Percentiles rank a stretch among this genome's conserved stretches.
Conservation (phyloP, 2,888 invertebrate genomes). For the Pseudoips prasinana region DNA sequence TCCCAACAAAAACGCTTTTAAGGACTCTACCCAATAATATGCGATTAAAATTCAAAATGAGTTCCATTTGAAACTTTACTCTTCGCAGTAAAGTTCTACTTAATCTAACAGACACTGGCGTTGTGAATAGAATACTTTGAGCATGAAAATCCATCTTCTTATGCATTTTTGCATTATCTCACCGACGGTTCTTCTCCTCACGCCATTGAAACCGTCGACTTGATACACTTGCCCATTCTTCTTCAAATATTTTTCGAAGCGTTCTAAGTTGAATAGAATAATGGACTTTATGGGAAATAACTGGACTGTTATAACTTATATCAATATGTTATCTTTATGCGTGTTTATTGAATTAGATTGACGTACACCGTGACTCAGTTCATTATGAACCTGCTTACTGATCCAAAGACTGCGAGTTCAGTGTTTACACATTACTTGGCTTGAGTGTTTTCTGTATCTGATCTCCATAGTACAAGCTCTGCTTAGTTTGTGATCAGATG, state of each 20-base stretch:
- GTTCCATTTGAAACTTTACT: constrained; percentile 29
- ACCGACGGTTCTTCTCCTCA: constrained; percentile 14
- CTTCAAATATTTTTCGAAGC: constrained; percentile 13
- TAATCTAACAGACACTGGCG: constrained; percentile 36
- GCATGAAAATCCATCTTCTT: constrained; percentile 38
- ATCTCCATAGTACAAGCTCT: no score
- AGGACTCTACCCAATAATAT: constrained; percentile 23
- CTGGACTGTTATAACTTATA: no score
- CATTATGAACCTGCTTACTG: no score
- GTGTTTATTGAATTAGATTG: no score
- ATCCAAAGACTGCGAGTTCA: no score
- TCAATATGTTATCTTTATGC: no score
- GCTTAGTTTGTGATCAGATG: no score
- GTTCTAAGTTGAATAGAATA: constrained; percentile 9
- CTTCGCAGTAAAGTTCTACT: constrained; percentile 27
- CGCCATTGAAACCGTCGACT: constrained; percentile 24
- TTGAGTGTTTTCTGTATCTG: no score
- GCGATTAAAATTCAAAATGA: constrained; percentile 37
- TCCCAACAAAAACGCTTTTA: constrained; percentile 29
- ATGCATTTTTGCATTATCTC: constrained; percentile 34
- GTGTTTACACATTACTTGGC: no score
- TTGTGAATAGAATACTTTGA: constrained; percentile 34
- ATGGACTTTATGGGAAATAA: constrained; percentile 5
- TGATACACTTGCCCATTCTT: constrained; percentile 17
- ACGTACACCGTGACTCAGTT: no score